A percentile compares a stretch with the other conserved stretches of the same genome.
Conservation (phyloP, 2,797 vertebrate species). For the Sebastes variabilis region DNA sequence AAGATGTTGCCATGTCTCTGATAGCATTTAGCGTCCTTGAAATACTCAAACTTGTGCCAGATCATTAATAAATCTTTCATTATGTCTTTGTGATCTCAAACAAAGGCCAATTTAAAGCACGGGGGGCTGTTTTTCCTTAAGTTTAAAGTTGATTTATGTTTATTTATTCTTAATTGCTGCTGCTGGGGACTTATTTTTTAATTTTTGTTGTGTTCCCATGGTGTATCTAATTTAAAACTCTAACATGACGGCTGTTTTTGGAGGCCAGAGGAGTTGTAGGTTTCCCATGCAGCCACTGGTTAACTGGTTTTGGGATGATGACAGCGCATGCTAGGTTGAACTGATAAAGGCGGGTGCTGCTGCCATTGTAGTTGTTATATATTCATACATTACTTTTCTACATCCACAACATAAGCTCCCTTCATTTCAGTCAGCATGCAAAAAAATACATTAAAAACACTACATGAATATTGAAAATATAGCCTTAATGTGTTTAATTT, state of each 20-base stretch:
- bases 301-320: conserved; percentile 14
- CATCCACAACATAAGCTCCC: neutral
- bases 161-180: neutral
- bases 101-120: neutral
- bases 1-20: conserved; percentile 12
- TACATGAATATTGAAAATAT: neutral
- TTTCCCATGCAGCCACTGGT: neutral
- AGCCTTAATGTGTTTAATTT: conserved; percentile 3
- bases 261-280: neutral
- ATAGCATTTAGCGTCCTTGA: conserved; percentile 8
- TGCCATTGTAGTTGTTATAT: neutral
- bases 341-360: neutral
- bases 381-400: neutral
- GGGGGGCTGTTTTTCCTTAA: neutral
- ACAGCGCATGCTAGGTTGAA: conserved; percentile 3
- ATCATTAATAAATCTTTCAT: neutral
- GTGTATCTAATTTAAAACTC: neutral
- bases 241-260: neutral
- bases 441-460: neutral
- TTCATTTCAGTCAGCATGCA: neutral
- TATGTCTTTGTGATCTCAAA: neutral
- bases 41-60: neutral
- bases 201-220: neutral
- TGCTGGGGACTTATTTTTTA: neutral
- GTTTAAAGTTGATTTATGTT: neutral